These are phyloP conservation scores for rat (Rattus norvegicus) DNA, from an alignment of 2,113 vertebrate genomes.

Conservation along the genomic window DNA sequence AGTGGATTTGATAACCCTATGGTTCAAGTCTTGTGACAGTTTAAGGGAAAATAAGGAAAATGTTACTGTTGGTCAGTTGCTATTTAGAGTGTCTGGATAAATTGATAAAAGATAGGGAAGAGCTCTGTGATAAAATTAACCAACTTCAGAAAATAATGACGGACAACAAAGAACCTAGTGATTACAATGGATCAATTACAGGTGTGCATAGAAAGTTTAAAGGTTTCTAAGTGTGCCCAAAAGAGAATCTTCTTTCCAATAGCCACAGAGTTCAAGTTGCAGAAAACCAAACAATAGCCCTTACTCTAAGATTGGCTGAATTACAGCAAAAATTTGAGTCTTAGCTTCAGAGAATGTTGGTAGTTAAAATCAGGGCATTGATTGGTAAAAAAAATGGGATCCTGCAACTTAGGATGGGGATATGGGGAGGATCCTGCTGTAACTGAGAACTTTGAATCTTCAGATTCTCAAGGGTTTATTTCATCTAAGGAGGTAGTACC, in stretches of 20 bases:
- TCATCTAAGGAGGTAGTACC: background rate
- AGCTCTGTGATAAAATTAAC: background rate
- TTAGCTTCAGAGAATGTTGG: background rate
- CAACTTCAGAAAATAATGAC: background rate
- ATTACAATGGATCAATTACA: background rate
- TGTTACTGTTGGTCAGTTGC: background rate
- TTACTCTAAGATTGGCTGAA: background rate
- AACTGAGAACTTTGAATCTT: background rate
- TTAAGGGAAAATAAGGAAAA: background rate
- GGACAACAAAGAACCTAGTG: background rate
- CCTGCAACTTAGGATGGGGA: background rate
- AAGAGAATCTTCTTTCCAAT: background rate
- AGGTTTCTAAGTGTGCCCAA: background rate
- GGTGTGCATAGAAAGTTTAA: background rate
- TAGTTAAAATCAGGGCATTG: background rate
- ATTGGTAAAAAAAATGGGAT: background rate
- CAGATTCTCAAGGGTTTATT: background rate
- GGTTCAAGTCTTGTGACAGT: background rate
- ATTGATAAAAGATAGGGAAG: background rate
- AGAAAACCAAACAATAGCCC: background rate
- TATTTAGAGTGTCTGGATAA: background rate
- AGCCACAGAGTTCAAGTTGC: background rate
- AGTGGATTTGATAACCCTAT: background rate
- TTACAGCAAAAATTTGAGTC: background rate
- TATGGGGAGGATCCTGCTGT: background rate